Evolutionary conservation across 2,888 invertebrate genomes (phyloP).

Genomic region (Ormia ochracea): DNA sequence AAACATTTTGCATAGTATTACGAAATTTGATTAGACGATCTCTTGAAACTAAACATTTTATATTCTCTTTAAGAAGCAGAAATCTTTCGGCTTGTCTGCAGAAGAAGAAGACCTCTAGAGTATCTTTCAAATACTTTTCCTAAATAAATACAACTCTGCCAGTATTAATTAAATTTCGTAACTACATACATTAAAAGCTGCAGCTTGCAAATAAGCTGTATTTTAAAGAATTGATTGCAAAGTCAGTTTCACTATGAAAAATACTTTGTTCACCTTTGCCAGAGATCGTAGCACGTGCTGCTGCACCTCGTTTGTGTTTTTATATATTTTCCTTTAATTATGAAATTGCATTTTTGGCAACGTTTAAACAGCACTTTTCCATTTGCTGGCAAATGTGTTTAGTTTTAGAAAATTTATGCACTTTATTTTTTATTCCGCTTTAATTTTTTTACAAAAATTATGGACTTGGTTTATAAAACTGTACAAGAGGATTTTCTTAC

Average conservation of each 20-base stretch:
- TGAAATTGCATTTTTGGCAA: slow-evolving; percentile 40
- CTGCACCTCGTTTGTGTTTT: neutral
- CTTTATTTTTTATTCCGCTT: neutral
- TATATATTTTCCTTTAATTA: slow-evolving; percentile 13
- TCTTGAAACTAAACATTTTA: no score
- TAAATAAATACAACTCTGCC: no score
- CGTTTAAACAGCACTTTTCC: neutral
- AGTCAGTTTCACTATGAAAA: neutral
- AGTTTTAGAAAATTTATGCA: neutral
- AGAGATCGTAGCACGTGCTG: neutral
- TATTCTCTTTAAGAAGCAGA: no score
- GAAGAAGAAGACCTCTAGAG: no score
- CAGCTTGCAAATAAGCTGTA: no score
- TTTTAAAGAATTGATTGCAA: no score
- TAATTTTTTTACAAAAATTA: neutral
- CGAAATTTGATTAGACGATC: no score
- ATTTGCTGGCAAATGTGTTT: slow-evolving; percentile 16
- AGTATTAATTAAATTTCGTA: no score
- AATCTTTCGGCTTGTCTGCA: no score
- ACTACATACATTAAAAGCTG: no score
- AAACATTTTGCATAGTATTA: no score
- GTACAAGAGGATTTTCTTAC: neutral
- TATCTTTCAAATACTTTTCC: no score
- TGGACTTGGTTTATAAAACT: slow-evolving; percentile 2
- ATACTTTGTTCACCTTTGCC: neutral